Base-by-base conservation (phyloP, 2,888 invertebrate species). In the Creontiades dilutus region DNA sequence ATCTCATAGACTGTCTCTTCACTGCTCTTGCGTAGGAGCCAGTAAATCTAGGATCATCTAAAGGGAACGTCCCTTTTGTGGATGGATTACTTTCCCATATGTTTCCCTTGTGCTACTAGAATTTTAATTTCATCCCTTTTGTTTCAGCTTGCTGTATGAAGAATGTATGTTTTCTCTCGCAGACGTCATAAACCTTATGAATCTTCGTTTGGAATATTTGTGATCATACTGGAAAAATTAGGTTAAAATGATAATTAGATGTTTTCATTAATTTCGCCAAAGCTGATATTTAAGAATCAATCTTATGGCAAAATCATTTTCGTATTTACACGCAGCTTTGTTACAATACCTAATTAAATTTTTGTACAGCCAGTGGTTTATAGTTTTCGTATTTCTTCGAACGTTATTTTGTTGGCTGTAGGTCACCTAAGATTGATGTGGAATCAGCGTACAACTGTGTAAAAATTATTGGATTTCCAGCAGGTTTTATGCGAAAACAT, bases 281-380 rank as follows among this genome's bases (percentile, higher is more conserved):
- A 68, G 68, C 68, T 23, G 68, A 68, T 68, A 4, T 68, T 68
- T 68, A 4, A 68, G 68, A 9, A 68, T 7, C n/a, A 2, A 61
- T 61, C 16, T 16, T 61, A 61, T 9, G 1, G 7, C n/a, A 19
- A 23, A 5, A 52, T 23, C 68, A 68, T 68, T 68, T 68, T 68
- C 68, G 68, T 68, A 68, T 68, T 68, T 68, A 68, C 68, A 68
- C 68, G 23, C 68, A 68, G 68, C 68, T 68, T 68, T 68, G 68
- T 68, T 68, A 68, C 23, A 27, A 23, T 68, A 23, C 12, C 68
- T 11, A 68, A 68, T 23, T 68, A 68, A 68, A 68, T 68, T 68
- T 68, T 11, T 19, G 23, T 23, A 12, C 3, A 19, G 23, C n/a
- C 11, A 19, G 12, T 68, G 68, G 68, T 68, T 68, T 68, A 68